phyloP scores from a whole-genome alignment of 2,888 invertebrate genomes.

The Andrena flavipes region DNA sequence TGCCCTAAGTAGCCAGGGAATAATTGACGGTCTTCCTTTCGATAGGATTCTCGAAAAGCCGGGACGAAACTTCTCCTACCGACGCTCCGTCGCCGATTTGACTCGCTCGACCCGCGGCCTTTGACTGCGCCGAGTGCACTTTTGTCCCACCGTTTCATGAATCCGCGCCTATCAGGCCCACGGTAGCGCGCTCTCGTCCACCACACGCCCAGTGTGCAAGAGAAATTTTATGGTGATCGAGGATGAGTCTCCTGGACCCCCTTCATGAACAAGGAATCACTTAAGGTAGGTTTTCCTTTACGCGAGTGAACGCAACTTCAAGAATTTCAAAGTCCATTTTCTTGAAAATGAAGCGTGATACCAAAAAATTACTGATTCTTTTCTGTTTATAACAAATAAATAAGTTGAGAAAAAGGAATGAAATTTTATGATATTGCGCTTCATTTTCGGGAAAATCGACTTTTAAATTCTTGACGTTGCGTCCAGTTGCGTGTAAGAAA shows the following conservation, averaged over 20 bases:
- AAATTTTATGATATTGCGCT: no score
- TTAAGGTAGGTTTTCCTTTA: no score
- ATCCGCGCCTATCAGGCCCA: neutral
- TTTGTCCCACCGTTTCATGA: constrained; percentile 54
- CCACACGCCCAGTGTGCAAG: constrained; percentile 9
- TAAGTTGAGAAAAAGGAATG: no score
- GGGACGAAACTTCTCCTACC: constrained; percentile 69
- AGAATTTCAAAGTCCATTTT: no score
- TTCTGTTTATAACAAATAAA: no score
- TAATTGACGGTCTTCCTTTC: constrained; percentile 66
- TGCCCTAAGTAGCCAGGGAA: constrained; percentile 75
- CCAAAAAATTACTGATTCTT: no score
- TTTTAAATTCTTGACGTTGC: no score
- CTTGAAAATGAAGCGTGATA: no score
- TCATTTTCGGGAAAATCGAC: no score
- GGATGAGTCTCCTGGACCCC: neutral
- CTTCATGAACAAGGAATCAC: neutral
- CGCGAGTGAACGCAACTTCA: no score
- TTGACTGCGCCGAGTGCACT: constrained; percentile 56
- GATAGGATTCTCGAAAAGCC: neutral
- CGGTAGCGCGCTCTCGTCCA: constrained; percentile 34
- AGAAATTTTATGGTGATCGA: constrained; percentile 61
- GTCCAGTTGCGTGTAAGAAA: no score
- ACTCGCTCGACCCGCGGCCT: constrained; percentile 74
- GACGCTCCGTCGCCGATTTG: constrained; percentile 70